Percentiles rank a stretch among this genome's conserved stretches.
Evolutionary conservation across 2,113 vertebrate species (phyloP).

Genomic region (Thymallus thymallus): DNA sequence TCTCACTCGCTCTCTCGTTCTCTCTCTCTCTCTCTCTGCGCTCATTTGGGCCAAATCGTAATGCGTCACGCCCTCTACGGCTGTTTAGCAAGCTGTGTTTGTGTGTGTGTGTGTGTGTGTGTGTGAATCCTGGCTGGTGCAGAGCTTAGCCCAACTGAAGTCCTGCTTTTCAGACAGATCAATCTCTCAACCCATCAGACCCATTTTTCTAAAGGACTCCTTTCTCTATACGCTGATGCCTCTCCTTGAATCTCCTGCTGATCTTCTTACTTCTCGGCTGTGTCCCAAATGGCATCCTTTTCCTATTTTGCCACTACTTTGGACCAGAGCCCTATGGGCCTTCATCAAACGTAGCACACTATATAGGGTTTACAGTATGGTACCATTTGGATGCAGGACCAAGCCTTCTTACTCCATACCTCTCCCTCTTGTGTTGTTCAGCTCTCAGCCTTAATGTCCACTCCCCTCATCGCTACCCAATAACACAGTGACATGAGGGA

Average conservation of each 20-base stretch:
- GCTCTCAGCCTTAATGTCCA: conserved; percentile 40
- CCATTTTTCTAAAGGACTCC: conserved; percentile 54
- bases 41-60: conserved; percentile 49
- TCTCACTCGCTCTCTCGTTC: not conserved
- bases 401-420: conserved; percentile 4
- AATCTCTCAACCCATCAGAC: conserved; percentile 36
- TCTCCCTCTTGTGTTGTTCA: conserved; percentile 38
- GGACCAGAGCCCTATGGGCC: too few relatives aligned
- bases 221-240: conserved; percentile 10
- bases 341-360: too few relatives aligned
- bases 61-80: conserved; percentile 9
- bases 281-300: not conserved
- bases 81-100: conserved; percentile 32
- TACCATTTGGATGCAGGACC: not conserved
- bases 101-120: not conserved
- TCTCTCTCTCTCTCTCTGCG: conserved; percentile 12
- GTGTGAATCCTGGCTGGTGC: conserved; percentile 35
- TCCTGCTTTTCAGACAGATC: conserved; percentile 38
- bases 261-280: conserved; percentile 41
- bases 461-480: conserved; percentile 47
- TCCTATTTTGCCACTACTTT: too few relatives aligned
- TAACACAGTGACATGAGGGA: conserved; percentile 51
- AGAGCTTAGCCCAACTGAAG: conserved; percentile 28
- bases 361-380: too few relatives aligned
- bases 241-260: conserved; percentile 30